Evolutionary conservation across 2,888 invertebrate genomes (phyloP).

Genomic region (Byasa hedistus): DNA sequence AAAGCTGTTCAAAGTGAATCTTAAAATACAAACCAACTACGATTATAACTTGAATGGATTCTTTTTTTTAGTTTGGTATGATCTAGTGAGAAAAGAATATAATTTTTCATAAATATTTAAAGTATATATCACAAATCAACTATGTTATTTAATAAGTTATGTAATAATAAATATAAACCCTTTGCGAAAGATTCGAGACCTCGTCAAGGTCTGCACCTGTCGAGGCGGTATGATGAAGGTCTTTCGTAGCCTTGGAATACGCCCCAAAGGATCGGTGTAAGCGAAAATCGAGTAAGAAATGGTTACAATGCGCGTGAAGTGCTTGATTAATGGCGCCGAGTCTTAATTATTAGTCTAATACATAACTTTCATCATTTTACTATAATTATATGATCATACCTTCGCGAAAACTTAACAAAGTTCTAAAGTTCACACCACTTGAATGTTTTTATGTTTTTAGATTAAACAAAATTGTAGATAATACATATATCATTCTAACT

Average conservation of each 20-base stretch:
- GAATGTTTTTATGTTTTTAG: no score
- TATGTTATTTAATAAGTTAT: not conserved
- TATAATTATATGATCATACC: not conserved
- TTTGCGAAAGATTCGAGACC: constrained; percentile 9
- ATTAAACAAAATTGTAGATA: no score
- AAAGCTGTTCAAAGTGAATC: no score
- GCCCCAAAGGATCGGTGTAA: constrained; percentile 25
- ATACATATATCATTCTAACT: no score
- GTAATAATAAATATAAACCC: constrained; percentile 12
- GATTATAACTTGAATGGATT: no score
- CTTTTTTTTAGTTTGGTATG: no score
- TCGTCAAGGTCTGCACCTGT: constrained; percentile 20
- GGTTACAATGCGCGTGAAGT: constrained; percentile 33
- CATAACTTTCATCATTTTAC: not conserved
- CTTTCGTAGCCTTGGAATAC: constrained; percentile 26
- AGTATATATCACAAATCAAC: no score
- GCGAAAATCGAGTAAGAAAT: constrained; percentile 32
- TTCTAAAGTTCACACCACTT: no score
- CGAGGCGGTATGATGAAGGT: constrained; percentile 30
- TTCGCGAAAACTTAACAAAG: not conserved
- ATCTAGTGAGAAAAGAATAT: no score
- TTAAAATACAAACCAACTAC: no score
- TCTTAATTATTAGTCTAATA: constrained; percentile 4
- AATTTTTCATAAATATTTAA: no score
- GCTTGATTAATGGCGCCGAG: constrained; percentile 37